Evolutionary conservation across 2,888 invertebrate genomes (phyloP), one percentile per base, ranked within the genome.

Genomic region (Limnephilus rhombicus): DNA sequence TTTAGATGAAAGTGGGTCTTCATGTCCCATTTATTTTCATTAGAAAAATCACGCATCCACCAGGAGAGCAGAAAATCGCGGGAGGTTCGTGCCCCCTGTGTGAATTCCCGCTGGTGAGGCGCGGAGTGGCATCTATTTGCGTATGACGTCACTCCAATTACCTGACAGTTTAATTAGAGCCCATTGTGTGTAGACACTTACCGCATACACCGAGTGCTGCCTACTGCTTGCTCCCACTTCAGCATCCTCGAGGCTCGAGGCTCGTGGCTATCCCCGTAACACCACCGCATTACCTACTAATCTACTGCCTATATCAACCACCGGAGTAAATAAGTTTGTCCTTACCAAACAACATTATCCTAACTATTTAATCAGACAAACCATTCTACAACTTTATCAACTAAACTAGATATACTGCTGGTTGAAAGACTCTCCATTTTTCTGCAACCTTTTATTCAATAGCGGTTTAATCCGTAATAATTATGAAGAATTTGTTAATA

Each of bases 91-190:
- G 68, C 68, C 68, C 68, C 68, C 68, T 68, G 68, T 13, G 68
- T 68, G 68, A 37, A 89, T 89, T 49, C 89, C 89, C 87, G 53
- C 85, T 89, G 91, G 85, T 90, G 93, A 90, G 87, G 90, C n/a
- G 91, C 49, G 83, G 92, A 93, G 93, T 92, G 92, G 91, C 89
- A 88, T 81, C 92, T 92, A 93, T 92, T 92, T 92, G 92, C 90
- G 92, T 93, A 92, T 90, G 91, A 92, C 92, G 93, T 93, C 93
- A 93, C 93, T 93, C 93, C 93, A 92, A 92, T 92, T 92, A 93
- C 92, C 92, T 93, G 93, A 93, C 93, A 93, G 93, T 93, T 93
- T 93, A 93, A 93, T 93, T 93, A 93, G 93, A 90, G 92, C 49
- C 90, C 88, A 93, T 92, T 93, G 93, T 90, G 15, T 89, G 88